phyloP scores from a whole-genome alignment of 2,113 vertebrate species.

The Onychorhynchus coronatus region DNA sequence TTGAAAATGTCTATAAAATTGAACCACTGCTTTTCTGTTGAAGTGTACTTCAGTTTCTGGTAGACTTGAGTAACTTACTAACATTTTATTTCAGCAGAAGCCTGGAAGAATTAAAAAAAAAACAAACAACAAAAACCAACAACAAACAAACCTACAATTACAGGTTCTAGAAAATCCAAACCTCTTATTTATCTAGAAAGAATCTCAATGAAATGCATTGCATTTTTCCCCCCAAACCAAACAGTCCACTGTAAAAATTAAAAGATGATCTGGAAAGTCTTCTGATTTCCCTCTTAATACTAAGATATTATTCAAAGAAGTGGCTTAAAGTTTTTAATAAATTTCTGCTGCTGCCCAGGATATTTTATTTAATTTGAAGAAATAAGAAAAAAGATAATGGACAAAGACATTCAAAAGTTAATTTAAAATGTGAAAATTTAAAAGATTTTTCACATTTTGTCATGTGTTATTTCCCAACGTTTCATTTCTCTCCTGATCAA shows the following conservation, averaged over 20 bases:
- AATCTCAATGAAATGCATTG: background rate
- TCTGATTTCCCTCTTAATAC: background rate
- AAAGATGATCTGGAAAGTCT: background rate
- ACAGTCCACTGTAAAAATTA: background rate
- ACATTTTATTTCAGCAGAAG: background rate
- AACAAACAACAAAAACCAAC: background rate
- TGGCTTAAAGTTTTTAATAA: background rate
- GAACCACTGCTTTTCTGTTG: background rate
- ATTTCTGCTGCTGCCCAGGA: background rate
- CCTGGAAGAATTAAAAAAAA: background rate
- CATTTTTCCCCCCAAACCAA: background rate
- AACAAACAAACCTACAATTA: background rate
- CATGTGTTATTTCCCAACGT: background rate
- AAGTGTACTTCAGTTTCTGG: background rate
- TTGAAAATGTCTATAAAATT: background rate
- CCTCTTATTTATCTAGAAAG: background rate
- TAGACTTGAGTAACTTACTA: background rate
- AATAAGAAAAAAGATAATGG: background rate
- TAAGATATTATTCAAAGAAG: background rate
- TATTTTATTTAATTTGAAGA: background rate
- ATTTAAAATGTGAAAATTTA: background rate
- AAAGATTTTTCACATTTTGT: background rate
- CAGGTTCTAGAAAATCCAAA: background rate
- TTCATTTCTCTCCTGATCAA: background rate
- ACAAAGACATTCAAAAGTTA: background rate